phyloP scores from a whole-genome alignment of 2,797 vertebrate genomes.

The Tokudaia muenninki region DNA sequence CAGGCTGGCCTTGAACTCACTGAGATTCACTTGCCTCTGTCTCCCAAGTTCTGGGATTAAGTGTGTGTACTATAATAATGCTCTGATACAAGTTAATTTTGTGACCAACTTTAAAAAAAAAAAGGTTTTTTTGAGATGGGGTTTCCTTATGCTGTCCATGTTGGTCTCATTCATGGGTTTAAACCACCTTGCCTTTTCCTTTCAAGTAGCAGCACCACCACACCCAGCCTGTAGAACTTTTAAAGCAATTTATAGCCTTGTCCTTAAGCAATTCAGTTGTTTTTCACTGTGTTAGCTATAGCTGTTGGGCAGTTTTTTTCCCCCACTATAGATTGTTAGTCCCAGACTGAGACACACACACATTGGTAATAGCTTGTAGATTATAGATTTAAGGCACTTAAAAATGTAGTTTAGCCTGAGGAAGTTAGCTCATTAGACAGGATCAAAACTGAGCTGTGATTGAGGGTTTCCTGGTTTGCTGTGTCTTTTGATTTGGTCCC shows the following conservation, averaged over 20 bases:
- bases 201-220: neutral
- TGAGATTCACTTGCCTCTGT: neutral
- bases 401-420: constrained; percentile 32
- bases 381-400: constrained; percentile 31
- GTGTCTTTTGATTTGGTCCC: constrained; percentile 36
- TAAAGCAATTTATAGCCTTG: neutral
- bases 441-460: constrained; percentile 25
- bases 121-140: neutral
- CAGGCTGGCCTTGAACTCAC: neutral
- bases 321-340: neutral
- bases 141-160: neutral
- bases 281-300: constrained; percentile 31
- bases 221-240: neutral
- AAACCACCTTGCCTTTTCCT: too few relatives aligned
- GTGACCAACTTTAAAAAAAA: neutral
- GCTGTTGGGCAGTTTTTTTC: neutral
- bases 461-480: constrained; percentile 3
- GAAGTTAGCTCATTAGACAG: neutral
- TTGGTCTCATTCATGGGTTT: neutral
- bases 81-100: neutral
- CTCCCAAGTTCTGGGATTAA: neutral
- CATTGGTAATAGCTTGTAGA: neutral
- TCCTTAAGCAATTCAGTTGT: neutral
- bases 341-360: neutral
- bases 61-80: neutral